phyloP scores from a whole-genome alignment of 2,797 vertebrate species.

The Poecilia velifera region DNA sequence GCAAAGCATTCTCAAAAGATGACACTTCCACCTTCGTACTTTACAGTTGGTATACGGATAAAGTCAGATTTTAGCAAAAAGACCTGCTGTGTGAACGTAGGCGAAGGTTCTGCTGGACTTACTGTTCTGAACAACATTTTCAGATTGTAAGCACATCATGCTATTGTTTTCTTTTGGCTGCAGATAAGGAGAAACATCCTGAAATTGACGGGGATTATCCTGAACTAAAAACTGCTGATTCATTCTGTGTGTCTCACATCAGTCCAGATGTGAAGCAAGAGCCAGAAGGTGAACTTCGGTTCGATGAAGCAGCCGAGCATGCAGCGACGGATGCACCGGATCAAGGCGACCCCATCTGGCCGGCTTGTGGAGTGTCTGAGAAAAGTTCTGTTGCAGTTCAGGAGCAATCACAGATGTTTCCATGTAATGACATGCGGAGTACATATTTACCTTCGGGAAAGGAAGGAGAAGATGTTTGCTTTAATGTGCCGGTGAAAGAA shows the following conservation, averaged over 20 bases:
- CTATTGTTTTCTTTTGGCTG: background rate
- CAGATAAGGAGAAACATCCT: constrained; percentile 37
- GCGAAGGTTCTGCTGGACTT: background rate
- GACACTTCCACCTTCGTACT: background rate
- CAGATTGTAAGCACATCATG: background rate
- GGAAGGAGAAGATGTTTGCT: constrained; percentile 2
- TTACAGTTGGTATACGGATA: background rate
- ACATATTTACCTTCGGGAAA: background rate
- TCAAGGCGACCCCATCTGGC: constrained; percentile 47
- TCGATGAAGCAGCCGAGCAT: constrained; percentile 15
- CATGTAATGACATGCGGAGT: constrained; percentile 9
- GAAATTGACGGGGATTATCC: background rate
- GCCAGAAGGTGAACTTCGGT: constrained; percentile 27
- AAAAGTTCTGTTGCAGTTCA: constrained; percentile 32
- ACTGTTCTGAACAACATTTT: background rate
- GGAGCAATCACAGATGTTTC: constrained; percentile 28
- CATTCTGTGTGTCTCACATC: background rate
- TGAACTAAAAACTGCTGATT: constrained; percentile 11
- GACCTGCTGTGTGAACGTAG: background rate
- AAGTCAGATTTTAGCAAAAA: background rate
- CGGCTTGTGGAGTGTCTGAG: constrained; percentile 51
- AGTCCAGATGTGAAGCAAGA: constrained; percentile 61
- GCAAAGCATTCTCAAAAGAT: background rate
- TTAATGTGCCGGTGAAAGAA: constrained; percentile 37
- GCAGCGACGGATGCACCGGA: background rate